Percentiles rank a stretch among this genome's conserved stretches.
Conservation (phyloP, 2,888 invertebrate genomes). For the Eristalis pertinax region DNA sequence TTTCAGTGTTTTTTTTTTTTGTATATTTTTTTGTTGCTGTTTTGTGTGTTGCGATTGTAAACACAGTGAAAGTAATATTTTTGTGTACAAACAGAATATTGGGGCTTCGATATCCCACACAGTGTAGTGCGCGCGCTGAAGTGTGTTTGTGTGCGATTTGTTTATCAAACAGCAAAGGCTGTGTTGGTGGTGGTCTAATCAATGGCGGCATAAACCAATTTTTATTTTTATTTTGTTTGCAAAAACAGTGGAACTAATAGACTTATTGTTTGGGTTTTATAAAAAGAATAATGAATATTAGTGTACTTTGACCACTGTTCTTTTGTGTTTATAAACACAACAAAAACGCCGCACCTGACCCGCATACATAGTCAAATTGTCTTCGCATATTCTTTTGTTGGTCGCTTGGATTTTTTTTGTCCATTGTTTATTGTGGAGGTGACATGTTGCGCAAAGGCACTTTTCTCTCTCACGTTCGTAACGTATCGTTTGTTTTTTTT, state of each 20-base stretch:
- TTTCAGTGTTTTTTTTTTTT: slow-evolving; percentile 3
- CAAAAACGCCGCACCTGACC: not conserved
- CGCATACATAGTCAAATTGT: not conserved
- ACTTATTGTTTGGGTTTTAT: not conserved
- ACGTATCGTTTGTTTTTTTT: slow-evolving; percentile 4
- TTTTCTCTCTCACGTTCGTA: slow-evolving; percentile 22
- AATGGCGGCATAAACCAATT: slow-evolving; percentile 62
- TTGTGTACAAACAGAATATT: slow-evolving; percentile 69
- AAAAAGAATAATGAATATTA: not conserved
- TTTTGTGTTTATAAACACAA: not conserved
- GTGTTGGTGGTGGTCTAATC: slow-evolving; percentile 34
- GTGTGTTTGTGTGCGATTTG: slow-evolving; percentile 54
- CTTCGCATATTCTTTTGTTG: not conserved
- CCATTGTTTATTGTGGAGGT: slow-evolving; percentile 52
- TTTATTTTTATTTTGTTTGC: slow-evolving; percentile 13
- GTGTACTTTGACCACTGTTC: not conserved
- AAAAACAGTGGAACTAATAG: slow-evolving; percentile 5
- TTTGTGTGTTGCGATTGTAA: slow-evolving; percentile 56
- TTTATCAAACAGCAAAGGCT: slow-evolving; percentile 59
- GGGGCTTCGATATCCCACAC: slow-evolving; percentile 55
- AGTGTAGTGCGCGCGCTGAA: slow-evolving; percentile 65
- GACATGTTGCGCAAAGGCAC: slow-evolving; percentile 68
- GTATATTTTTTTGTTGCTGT: slow-evolving; percentile 48
- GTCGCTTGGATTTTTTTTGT: slow-evolving; percentile 1
- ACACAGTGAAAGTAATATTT: slow-evolving; percentile 72